Evolutionary conservation across 2,113 vertebrate species (phyloP), one percentile per base, ranked within the genome.

Genomic region (Zapus hudsonius): DNA sequence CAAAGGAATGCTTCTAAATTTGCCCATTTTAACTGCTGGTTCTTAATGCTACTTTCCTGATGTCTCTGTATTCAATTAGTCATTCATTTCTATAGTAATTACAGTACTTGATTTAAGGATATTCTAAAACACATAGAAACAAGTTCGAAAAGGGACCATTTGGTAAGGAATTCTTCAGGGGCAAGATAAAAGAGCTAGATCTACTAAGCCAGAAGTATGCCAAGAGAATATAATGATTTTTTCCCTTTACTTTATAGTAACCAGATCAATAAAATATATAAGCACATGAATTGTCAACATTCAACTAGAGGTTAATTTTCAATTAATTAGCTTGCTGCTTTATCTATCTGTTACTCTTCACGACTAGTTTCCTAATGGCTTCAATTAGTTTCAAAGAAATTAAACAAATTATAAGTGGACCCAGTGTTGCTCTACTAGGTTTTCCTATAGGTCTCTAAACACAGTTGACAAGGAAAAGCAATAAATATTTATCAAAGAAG

Each of bases 121-220:
- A 92, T 22, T 76, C 57, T n/a, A n/a, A n/a, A n/a, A n/a, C n/a
- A n/a, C n/a, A n/a, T 61, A 57, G 55, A 57, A 57, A 57, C 55
- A 10, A 57, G 55, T n/a, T 81, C n/a, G 42, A 92, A 90, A 89
- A 86, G 59, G 31, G 63, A 83, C 22, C 59, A 59, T 73, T 87
- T 74, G 81, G 44, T 89, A 94, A 94, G 74, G 40, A 93, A 84
- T 78, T 72, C 33, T 44, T 52, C 76, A 76, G 44, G 95, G 38
- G 83, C 94, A 91, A 92, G 52, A 16, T 36, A 31, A 91, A 85
- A 93, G 23, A 73, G 10, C 47, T 84, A 38, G 23, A 64, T 52
- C 63, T 63, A 42, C 61, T 38, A 78, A 25, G 42, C 87, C 25
- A 83, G 42, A 82, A 75, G 20, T 17, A 79, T 91, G 10, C 87